Evolutionary conservation across 2,888 invertebrate species (phyloP), one percentile per base, ranked within the genome.

Genomic region (Nomada ruficornis): DNA sequence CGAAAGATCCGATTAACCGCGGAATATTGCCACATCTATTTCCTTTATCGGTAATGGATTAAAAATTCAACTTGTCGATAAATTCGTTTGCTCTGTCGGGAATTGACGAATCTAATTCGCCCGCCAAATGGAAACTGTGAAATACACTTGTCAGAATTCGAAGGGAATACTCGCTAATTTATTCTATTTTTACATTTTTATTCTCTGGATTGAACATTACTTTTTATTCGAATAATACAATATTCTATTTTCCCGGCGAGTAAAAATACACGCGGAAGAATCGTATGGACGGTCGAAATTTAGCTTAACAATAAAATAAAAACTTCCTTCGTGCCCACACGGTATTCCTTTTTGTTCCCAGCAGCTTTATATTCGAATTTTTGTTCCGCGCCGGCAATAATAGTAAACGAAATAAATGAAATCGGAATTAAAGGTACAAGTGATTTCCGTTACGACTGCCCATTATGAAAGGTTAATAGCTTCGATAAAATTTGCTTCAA

Each of bases 371-470:
- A 15, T 26, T 44, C 9, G 1, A 54, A 64, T 52, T 65, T 57
- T 57, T 57, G 47, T 72, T 26, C 44, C 59, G 15, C 15, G 2
- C 0, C 52, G 42, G 59, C 42, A 20, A 20, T 47, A 44, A 44
- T n/a, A n/a, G 15, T 5, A 72, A 65, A 72, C 26, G 44, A 26
- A 59, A 52, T 57, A 65, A 77, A 68, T 54, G 54, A 54, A 68
- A 68, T 18, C 11, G 5, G 36, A 60, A 44, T 67, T 67, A 50
- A 77, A 77, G 47, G 67, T 54, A 47, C 7, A 52, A 0, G 18
- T 4, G 55, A 60, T 73, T 73, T 47, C 67, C 36, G 44, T 42
- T 55, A 52, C 42, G 50, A 15, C 23, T 5, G 26, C 5, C 18
- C 13, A 13, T 64, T 64, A 29, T 26, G 26, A 54, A 42, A 62